phyloP scores from a whole-genome alignment of 2,797 vertebrate genomes.

The Esox lucius region DNA sequence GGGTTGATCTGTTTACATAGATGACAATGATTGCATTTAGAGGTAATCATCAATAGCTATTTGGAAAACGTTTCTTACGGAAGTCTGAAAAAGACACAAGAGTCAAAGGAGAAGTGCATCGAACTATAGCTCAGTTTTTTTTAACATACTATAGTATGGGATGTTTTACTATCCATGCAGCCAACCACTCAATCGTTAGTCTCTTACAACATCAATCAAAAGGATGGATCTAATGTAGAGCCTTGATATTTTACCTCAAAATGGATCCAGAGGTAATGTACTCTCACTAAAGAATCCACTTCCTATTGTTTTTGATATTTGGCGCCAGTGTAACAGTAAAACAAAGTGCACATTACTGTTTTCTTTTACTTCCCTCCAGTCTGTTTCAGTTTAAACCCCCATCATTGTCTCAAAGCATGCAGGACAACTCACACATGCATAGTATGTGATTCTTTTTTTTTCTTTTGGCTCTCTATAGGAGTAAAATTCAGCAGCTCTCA shows the following conservation, averaged over 20 bases:
- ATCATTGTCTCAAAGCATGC: not conserved
- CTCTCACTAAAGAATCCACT: not conserved
- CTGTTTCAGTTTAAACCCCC: not conserved
- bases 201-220: not conserved
- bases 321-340: not conserved
- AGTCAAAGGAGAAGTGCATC: not conserved
- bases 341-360: not conserved
- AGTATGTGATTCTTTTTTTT: not conserved
- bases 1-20: conserved; percentile 32
- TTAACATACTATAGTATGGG: not conserved
- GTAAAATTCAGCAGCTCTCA: not conserved
- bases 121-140: not conserved
- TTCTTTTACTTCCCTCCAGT: not conserved
- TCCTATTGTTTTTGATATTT: not conserved
- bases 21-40: not conserved
- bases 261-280: not conserved
- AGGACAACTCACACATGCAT: not conserved
- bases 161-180: not conserved
- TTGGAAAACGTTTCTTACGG: not conserved
- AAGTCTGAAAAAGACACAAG: not conserved
- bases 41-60: not conserved
- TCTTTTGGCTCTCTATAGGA: not conserved
- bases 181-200: not conserved
- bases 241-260: not conserved
- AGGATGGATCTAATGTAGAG: not conserved